Base-by-base conservation (phyloP, 2,113 vertebrate species). In the Nerophis lumbriciformis region DNA sequence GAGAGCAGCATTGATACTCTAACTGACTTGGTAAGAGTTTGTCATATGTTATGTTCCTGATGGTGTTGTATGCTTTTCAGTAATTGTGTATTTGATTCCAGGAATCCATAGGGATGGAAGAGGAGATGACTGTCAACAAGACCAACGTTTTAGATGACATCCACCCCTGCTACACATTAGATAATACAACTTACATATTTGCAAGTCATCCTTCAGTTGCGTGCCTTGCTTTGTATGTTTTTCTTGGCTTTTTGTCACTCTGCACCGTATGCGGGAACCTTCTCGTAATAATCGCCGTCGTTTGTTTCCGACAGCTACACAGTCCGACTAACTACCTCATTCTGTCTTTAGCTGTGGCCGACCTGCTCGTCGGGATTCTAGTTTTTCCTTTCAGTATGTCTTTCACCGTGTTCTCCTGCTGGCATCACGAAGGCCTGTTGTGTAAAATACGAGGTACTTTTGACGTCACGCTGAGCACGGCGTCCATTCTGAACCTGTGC, bases 401-500 rank as follows among this genome's bases (percentile, higher is more conserved):
- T 28, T 28, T 28, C 51, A 11, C 16, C 5, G 51, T 53, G 6
- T 11, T 19, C 51, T 21, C 51, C 16, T 53, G 16, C 19, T 53
- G 51, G 51, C 16, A 53, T 28, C 51, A 53, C 19, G 28, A 28
- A 28, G 51, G 28, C 5, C 19, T 28, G 16, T 11, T 53, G n/a
- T 53, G 51, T 28, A 28, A 11, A 11, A 28, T 28, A 5, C n/a
- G 51, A 21, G 51, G n/a, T 11, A 7, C 10, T 12, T 53, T 53
- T 4, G 51, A 53, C 19, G 19, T 53, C 51, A 8, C 11, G 10
- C 51, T 53, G 21, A 28, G 51, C 19, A 28, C 51, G 19, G 16
- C n/a, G 10, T 53, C 51, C n/a, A 53, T 53, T 28, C 12, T 53
- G 10, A 53, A 53, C 51, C 51, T 53, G n/a, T 53, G 51, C 19